These are phyloP conservation scores for Pseudomyrmex gracilis DNA, from an alignment of 1,140 invertebrate genomes.

Conservation along the genomic window DNA sequence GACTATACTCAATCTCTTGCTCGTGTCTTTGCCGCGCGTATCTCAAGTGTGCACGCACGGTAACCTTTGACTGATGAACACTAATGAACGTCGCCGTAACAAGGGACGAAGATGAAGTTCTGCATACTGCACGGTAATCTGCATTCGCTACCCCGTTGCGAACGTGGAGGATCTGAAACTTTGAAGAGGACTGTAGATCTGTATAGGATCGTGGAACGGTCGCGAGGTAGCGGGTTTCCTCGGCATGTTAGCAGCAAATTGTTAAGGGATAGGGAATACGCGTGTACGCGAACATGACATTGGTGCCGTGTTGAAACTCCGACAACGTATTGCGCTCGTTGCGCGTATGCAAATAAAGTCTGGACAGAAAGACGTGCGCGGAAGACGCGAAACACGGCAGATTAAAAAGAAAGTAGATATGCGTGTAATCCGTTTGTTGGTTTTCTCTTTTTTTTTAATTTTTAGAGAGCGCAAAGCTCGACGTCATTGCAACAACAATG, in stretches of 20 bases:
- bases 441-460: too few species aligned
- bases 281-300: slow-evolving; percentile 76
- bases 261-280: slow-evolving; percentile 81
- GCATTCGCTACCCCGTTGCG: not conserved
- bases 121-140: slow-evolving; percentile 50
- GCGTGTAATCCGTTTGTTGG: too few species aligned
- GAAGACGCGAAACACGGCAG: slow-evolving; percentile 42
- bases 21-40: slow-evolving; percentile 11
- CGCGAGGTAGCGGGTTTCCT: slow-evolving; percentile 68
- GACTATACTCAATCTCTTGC: not conserved
- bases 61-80: not conserved
- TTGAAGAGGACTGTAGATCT: slow-evolving; percentile 70
- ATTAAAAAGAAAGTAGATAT: not conserved
- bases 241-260: slow-evolving; percentile 80
- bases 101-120: slow-evolving; percentile 41
- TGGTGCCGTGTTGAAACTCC: slow-evolving; percentile 61
- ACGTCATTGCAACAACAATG: not conserved
- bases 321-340: slow-evolving; percentile 68
- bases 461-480: too few species aligned
- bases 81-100: slow-evolving; percentile 10
- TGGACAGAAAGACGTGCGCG: slow-evolving; percentile 16
- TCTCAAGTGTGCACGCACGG: not conserved
- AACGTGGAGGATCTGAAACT: slow-evolving; percentile 66
- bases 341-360: slow-evolving; percentile 79
- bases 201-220: slow-evolving; percentile 60